A percentile compares a stretch with the other conserved stretches of the same genome.
Conservation (phyloP, 2,888 invertebrate species). For the Isotomurus palustris region DNA sequence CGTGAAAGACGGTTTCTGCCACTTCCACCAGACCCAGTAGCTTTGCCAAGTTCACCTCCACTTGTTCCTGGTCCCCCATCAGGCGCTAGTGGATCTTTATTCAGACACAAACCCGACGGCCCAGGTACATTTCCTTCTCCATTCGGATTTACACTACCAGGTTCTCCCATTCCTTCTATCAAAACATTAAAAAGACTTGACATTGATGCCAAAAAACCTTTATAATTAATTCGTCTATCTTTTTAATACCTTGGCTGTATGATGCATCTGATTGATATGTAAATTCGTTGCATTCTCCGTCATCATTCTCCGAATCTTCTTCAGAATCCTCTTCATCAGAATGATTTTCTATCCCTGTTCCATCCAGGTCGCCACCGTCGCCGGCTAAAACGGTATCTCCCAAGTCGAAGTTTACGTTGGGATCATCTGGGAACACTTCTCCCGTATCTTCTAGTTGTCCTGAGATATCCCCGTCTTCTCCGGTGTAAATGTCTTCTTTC, state of each 20-base stretch:
- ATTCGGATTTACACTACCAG: constrained; percentile 28
- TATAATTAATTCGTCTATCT: constrained; percentile 3
- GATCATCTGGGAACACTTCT: constrained; percentile 28
- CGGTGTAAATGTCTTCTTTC: constrained; percentile 18
- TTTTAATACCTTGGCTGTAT: constrained; percentile 33
- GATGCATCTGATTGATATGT: constrained; percentile 39
- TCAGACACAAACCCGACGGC: constrained; percentile 24
- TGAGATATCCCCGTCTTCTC: constrained; percentile 26
- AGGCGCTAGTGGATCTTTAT: constrained; percentile 9
- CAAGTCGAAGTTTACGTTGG: constrained; percentile 25
- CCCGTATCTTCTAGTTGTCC: constrained; percentile 39
- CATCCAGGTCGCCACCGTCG: constrained; percentile 30
- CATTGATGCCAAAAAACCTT: background rate
- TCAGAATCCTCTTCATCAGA: constrained; percentile 39
- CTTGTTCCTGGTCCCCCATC: constrained; percentile 4
- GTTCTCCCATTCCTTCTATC: constrained; percentile 18
- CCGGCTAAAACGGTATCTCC: constrained; percentile 37
- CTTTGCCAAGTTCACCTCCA: too few species aligned
- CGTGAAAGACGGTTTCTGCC: constrained; percentile 44
- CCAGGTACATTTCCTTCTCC: constrained; percentile 35
- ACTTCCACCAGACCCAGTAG: constrained; percentile 25
- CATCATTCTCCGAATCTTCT: constrained; percentile 43
- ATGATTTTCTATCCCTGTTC: constrained; percentile 31
- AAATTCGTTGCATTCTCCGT: constrained; percentile 40
- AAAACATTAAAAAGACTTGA: constrained; percentile 1